Evolutionary conservation across 92 coral and sea anemone genomes (phyloP), one percentile per base, ranked within the genome.

Genomic region (Epizoanthus rinbou): DNA sequence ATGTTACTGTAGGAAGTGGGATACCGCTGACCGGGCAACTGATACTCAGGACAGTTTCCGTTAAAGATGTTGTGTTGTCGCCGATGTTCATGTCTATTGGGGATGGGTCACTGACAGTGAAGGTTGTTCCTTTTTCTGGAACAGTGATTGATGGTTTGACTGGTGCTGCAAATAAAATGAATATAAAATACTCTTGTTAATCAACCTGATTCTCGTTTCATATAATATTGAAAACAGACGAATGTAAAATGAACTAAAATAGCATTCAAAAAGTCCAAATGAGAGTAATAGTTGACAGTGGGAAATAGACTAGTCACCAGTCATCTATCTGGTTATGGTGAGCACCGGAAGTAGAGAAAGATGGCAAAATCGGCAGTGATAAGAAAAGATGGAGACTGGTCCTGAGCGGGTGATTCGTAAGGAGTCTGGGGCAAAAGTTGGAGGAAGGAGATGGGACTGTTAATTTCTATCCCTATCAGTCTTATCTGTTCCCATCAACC

Each of bases 1-100:
- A 93, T 74, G 85, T 65, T 59, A 90, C 86, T 35, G 59, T 57
- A 57, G 98, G 98, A 65, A 45, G 74, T 60, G 98, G 98, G 31
- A 73, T 45, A 54, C 98, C 98, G 73, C 84, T 80, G 22, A 78
- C 56, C 28, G 62, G 58, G 19, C 86, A 83, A 19, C 39, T 6
- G 23, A 83, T 83, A 41, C 16, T 57, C 21, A 83, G 43, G 43
- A 43, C 64, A 4, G 86, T 80, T 35, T 79, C 86, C 6, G 89
- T 80, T 31, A 86, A 52, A 50, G 89, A 80, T 8, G 86, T 86
- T 53, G 84, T 19, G 35, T 80, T 71, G 35, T 80, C 79, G n/a
- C 79, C 79, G 18, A 74, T 24, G 45, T 6, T 74, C 79, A 74
- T 74, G 79, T 74, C 79, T 74, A 54, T 54, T 16, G 79, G 79